These are phyloP conservation scores for Dynastes maya DNA, from an alignment of 2,888 invertebrate species.

Conservation along the genomic window DNA sequence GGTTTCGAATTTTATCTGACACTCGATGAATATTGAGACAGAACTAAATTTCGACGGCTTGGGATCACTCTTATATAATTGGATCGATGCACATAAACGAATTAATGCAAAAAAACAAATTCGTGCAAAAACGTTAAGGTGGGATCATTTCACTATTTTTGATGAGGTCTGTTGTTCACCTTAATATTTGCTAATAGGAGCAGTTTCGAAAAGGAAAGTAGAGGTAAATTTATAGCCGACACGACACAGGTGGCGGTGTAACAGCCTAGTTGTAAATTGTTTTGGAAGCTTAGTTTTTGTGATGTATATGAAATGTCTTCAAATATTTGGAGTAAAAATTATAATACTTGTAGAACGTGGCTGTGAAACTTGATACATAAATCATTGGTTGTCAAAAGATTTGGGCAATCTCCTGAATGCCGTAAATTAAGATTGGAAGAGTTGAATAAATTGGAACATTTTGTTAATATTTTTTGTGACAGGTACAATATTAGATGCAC, in stretches of 20 bases:
- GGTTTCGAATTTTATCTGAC: neutral
- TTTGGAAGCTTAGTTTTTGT: no score
- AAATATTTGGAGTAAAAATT: neutral
- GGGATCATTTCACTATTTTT: conserved; percentile 31
- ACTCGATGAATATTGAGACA: conserved; percentile 28
- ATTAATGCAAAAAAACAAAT: neutral
- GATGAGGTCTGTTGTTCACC: neutral
- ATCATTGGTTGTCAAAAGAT: no score
- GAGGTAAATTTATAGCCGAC: conserved; percentile 14
- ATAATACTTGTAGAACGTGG: neutral
- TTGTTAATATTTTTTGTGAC: no score
- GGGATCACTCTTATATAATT: conserved; percentile 34
- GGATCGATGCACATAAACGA: conserved; percentile 2
- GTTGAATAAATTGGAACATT: no score
- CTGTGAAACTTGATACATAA: neutral
- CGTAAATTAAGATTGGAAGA: no score
- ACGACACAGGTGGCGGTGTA: neutral
- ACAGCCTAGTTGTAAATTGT: neutral
- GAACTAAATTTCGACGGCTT: conserved; percentile 13
- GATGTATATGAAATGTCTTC: neutral
- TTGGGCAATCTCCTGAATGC: no score
- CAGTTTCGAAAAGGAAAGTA: conserved; percentile 21
- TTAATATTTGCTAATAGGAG: conserved; percentile 12
- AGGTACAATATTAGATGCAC: no score
- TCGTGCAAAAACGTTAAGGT: neutral